Evolutionary conservation across 2,113 vertebrate species (phyloP).

Genomic region (Piaya cayana): DNA sequence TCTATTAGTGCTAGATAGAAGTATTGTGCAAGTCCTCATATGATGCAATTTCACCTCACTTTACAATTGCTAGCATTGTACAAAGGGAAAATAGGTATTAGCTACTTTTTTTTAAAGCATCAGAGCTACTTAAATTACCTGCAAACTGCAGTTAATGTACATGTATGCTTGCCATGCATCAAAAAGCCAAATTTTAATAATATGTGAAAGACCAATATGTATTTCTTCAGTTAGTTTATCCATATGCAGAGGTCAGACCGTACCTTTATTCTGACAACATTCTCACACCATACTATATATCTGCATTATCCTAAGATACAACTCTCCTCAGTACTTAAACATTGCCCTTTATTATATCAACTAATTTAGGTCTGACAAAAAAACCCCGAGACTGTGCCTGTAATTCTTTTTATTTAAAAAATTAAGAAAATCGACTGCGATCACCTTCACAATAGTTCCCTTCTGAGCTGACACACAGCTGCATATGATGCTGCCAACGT

Average conservation of each 20-base stretch:
- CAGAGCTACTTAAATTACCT: slow-evolving; percentile 67
- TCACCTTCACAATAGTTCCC: too few species aligned
- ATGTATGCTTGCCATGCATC: slow-evolving; percentile 79
- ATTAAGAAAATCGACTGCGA: too few species aligned
- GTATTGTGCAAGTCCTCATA: slow-evolving; percentile 57
- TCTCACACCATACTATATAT: slow-evolving; percentile 84
- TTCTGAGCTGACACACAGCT: too few species aligned
- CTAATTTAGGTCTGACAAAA: neutral
- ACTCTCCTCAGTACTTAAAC: slow-evolving; percentile 77
- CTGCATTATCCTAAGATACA: slow-evolving; percentile 80
- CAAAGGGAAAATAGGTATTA: slow-evolving; percentile 65
- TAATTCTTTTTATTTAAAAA: too few species aligned
- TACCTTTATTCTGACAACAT: slow-evolving; percentile 79
- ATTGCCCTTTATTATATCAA: slow-evolving; percentile 78
- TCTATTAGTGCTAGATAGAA: slow-evolving; percentile 28
- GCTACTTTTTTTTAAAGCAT: slow-evolving; percentile 72
- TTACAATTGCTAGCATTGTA: slow-evolving; percentile 69
- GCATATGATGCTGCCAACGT: too few species aligned
- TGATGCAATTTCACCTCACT: slow-evolving; percentile 55
- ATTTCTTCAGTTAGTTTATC: neutral
- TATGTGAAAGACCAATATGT: slow-evolving; percentile 65
- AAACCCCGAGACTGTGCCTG: too few species aligned
- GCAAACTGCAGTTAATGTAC: slow-evolving; percentile 76
- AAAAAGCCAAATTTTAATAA: slow-evolving; percentile 75
- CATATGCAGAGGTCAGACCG: slow-evolving; percentile 55